Base-by-base conservation (phyloP, 2,888 invertebrate genomes). In the Drosophila fulvimacula region DNA sequence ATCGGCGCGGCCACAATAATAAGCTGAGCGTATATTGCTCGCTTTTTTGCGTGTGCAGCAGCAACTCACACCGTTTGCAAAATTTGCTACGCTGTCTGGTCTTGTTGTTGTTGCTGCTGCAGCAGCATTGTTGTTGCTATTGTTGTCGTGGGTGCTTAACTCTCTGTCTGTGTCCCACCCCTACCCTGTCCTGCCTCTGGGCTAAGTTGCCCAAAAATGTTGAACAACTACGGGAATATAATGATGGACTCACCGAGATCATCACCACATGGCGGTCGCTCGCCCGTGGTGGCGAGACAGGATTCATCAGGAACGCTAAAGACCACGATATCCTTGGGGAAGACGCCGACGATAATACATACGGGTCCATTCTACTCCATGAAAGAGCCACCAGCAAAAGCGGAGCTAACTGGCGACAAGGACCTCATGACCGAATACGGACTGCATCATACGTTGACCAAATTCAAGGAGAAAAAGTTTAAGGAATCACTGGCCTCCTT, bases 331-430 rank as follows among this genome's bases (percentile, higher is more conserved):
- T 97, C 98, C 76, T 94, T 99, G 81, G 98, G 98, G 84, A 98
- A 98, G 93, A 98, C 98, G 92, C 98, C 99, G 65, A 97, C 98
- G 67, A 98, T 99, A 89, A 97, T 98, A 93, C 98, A 98, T 93
- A 97, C 97, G 93, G 98, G 98, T 90, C 98, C 98, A 89, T 99
- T 99, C 93, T 99, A 99, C 94, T 96, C 99, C 93, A 97, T 98
- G 96, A 98, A 98, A 94, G 98, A 98, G 93, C 97, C 97, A 91
- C 97, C 97, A 94, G 97, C 95, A 93, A 96, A 97, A 94, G 97
- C 97, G 92, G 98, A 98, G 93, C 93, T 98, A 85, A 99, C 98
- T 73, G 99, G 99, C 76, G 98, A 98, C 89, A 98, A 97, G 83
- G 99, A 99, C 94, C 95, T 99, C 93, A 98, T 99, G 97, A 96